Evolutionary conservation across 2,113 vertebrate species (phyloP), one percentile per base, ranked within the genome.

Genomic region (Xyliphius kryptos): DNA sequence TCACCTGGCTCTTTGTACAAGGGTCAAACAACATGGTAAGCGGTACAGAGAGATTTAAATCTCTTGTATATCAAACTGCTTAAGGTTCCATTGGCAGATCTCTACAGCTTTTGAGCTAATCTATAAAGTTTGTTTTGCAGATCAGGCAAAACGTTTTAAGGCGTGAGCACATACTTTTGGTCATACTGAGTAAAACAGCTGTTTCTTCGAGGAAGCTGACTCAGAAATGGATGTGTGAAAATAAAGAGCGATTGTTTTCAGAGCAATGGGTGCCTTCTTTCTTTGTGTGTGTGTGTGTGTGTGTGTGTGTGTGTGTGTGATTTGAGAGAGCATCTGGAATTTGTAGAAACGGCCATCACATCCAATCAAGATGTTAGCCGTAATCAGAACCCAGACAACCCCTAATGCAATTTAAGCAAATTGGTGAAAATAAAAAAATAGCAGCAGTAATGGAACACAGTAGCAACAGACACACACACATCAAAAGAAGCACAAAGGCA

Each of bases 321-420:
- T 38, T 44, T 21, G 9, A 43, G 40, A 56, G 52, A 66, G 38
- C 57, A 58, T 54, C 58, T 66, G 67, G 54, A 61, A 10, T 15
- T 9, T 48, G 63, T 52, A 53, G 58, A 53, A 40, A 38, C 32
- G 15, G 60, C 56, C n/a, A 41, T 72, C 70, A 68, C 21, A 21
- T 63, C 49, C 53, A 72, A 63, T 72, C 43, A 72, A 54, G 40
- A 3, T 17, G 49, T 16, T 57, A 53, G 57, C 54, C 21, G 55
- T 20, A 72, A 63, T 68, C 54, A 63, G 65, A 72, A 55, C n/a
- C 60, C 65, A 72, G 65, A 17, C 17, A 36, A 14, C 56, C 61
- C 21, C 22, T 68, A 72, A 59, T 55, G 20, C 65, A 63, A 67
- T 71, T 67, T 71, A 48, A 38, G 19, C 22, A 66, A 50, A 61